Evolutionary conservation across 30 jellyfish, hydroid and myxozoan genomes (phyloP).

Genomic region (Hydractinia symbiolongicarpus): DNA sequence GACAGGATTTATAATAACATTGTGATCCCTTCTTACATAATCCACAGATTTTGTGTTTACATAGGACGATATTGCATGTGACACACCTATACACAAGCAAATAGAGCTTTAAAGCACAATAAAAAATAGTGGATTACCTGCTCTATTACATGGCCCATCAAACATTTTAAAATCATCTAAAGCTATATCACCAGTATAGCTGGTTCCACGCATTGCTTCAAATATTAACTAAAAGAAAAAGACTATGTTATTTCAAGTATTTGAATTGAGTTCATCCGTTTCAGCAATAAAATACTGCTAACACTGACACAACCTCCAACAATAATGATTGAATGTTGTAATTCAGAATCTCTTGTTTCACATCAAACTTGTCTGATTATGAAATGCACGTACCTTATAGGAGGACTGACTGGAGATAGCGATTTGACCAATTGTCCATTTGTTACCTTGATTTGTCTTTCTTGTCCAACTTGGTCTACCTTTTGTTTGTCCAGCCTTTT

Average conservation of each 20-base stretch:
- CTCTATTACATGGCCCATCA: constrained; percentile 81
- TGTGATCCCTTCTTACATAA: too few relatives aligned
- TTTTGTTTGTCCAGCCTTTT: constrained; percentile 27
- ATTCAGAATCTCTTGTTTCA: too few relatives aligned
- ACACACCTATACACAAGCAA: not conserved
- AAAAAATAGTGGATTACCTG: constrained; percentile 37
- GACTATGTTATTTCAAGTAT: too few relatives aligned
- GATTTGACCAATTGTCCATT: constrained; percentile 82
- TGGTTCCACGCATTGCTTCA: constrained; percentile 65
- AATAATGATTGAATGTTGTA: too few relatives aligned
- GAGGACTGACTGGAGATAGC: constrained; percentile 40
- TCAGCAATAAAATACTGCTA: too few relatives aligned
- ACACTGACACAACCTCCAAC: too few relatives aligned
- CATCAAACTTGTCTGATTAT: not conserved
- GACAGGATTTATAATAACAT: too few relatives aligned
- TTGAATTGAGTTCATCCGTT: too few relatives aligned
- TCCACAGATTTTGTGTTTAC: not conserved
- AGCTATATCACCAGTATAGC: constrained; percentile 84
- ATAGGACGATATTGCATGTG: not conserved
- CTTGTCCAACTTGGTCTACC: constrained; percentile 48
- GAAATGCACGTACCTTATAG: constrained; percentile 29
- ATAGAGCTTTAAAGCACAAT: not conserved
- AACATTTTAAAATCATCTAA: constrained; percentile 70
- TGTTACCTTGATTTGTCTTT: constrained; percentile 66
- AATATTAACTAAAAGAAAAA: constrained; percentile 27